A percentile compares a stretch with the other conserved stretches of the same genome.
Conservation (phyloP, 1,140 invertebrate genomes). For the Saccostrea echinata region DNA sequence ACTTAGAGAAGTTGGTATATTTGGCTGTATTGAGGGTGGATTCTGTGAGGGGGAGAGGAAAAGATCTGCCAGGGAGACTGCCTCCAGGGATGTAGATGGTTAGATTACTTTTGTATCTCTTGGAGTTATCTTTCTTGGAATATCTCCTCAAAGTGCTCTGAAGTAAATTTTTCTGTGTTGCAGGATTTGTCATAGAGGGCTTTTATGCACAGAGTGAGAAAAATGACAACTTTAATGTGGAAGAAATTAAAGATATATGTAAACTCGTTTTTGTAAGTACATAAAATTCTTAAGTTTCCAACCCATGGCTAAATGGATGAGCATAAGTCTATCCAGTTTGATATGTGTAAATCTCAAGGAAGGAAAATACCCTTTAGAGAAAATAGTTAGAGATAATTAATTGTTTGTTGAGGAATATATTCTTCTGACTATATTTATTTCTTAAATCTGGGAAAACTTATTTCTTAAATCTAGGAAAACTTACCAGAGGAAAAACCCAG, state of each 20-base stretch:
- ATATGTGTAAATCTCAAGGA: not conserved
- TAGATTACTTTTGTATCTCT: conserved; percentile 57
- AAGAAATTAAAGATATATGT: conserved; percentile 11
- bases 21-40: conserved; percentile 89
- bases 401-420: not conserved
- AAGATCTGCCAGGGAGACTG: conserved; percentile 83
- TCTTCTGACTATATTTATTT: conserved; percentile 58
- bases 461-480: conserved; percentile 80
- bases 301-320: too few relatives aligned
- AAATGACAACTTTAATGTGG: not conserved
- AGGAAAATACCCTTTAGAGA: not conserved
- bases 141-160: too few relatives aligned
- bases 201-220: conserved; percentile 30
- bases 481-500: conserved; percentile 85
- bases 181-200: conserved; percentile 85
- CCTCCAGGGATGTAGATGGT: conserved; percentile 80
- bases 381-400: not conserved
- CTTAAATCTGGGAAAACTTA: conserved; percentile 81
- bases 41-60: conserved; percentile 82
- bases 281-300: not conserved
- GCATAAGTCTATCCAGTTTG: too few relatives aligned
- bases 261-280: conserved; percentile 1
- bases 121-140: not conserved
- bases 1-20: conserved; percentile 79
- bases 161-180: conserved; percentile 11